Percentiles rank a stretch among this genome's conserved stretches.
These are phyloP conservation scores for Aricia artaxerxes DNA, from an alignment of 2,888 invertebrate genomes.

Conservation along the genomic window DNA sequence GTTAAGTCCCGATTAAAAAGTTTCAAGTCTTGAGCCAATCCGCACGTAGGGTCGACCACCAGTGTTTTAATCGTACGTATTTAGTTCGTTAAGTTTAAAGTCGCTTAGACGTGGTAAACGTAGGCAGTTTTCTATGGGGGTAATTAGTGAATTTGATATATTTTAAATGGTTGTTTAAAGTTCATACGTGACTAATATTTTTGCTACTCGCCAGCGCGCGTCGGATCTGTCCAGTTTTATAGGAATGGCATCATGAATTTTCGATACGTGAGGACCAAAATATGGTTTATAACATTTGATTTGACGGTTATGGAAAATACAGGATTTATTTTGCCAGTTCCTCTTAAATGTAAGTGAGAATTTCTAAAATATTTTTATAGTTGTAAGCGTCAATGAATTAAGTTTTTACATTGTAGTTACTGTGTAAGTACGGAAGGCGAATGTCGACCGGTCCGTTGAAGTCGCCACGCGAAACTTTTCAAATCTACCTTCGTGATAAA, in stretches of 20 bases:
- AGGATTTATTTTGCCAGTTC: conserved; percentile 81
- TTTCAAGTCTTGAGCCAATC: conserved; percentile 51
- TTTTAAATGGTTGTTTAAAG: conserved; percentile 73
- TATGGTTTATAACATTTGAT: conserved; percentile 60
- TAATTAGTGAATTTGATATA: conserved; percentile 75
- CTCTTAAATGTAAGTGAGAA: conserved; percentile 79
- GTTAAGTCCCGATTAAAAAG: too few relatives aligned
- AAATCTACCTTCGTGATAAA: conserved; percentile 30
- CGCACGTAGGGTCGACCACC: conserved; percentile 54
- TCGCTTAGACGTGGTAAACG: conserved; percentile 62
- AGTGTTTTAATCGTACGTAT: conserved; percentile 60
- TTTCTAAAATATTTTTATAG: conserved; percentile 79
- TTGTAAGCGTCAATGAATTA: conserved; percentile 76
- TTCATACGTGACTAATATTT: conserved; percentile 72
- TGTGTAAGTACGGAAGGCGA: conserved; percentile 53
- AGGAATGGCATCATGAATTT: conserved; percentile 77
- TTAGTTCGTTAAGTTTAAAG: conserved; percentile 70
- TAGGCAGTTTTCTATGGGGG: conserved; percentile 66
- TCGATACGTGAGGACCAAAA: conserved; percentile 69
- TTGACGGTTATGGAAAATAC: conserved; percentile 59
- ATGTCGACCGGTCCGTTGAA: conserved; percentile 33
- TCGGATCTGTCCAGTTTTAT: conserved; percentile 70
- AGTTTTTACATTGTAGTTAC: conserved; percentile 67
- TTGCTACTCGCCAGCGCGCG: conserved; percentile 70
- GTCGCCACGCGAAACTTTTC: conserved; percentile 30